Conservation (phyloP, 2,113 vertebrate species). For the Pelecanus crispus region DNA sequence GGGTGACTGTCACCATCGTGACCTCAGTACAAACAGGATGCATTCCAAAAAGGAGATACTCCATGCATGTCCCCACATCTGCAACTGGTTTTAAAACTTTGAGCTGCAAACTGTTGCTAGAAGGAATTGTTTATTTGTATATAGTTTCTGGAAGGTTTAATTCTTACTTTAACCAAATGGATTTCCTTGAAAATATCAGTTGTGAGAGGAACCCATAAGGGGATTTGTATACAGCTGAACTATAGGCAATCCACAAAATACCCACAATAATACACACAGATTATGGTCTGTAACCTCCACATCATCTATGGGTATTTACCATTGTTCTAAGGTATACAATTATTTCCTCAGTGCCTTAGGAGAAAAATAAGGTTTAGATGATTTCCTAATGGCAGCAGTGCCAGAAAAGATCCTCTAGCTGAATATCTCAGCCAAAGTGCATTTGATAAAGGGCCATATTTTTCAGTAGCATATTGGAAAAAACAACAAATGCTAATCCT, state of each 20-base stretch:
- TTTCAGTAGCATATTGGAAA: not conserved
- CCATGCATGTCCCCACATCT: not conserved
- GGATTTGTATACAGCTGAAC: not conserved
- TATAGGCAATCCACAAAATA: not conserved
- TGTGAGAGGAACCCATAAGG: not conserved
- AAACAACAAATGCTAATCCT: not conserved
- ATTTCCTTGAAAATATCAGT: not conserved
- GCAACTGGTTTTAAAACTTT: not conserved
- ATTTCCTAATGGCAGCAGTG: not conserved
- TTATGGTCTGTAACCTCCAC: not conserved
- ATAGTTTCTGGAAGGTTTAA: not conserved
- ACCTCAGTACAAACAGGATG: not conserved
- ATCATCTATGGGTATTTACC: not conserved
- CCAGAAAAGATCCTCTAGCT: not conserved
- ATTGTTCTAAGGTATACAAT: not conserved
- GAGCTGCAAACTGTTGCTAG: not conserved
- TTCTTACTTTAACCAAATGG: not conserved
- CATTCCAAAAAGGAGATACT: not conserved
- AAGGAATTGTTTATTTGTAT: not conserved
- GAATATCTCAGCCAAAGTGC: not conserved
- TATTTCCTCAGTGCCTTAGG: not conserved
- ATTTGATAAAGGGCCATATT: not conserved
- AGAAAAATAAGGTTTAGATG: not conserved
- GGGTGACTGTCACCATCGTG: not conserved
- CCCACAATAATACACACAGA: not conserved